Conservation (phyloP, 1,140 invertebrate genomes). For the Polyergus mexicanus region DNA sequence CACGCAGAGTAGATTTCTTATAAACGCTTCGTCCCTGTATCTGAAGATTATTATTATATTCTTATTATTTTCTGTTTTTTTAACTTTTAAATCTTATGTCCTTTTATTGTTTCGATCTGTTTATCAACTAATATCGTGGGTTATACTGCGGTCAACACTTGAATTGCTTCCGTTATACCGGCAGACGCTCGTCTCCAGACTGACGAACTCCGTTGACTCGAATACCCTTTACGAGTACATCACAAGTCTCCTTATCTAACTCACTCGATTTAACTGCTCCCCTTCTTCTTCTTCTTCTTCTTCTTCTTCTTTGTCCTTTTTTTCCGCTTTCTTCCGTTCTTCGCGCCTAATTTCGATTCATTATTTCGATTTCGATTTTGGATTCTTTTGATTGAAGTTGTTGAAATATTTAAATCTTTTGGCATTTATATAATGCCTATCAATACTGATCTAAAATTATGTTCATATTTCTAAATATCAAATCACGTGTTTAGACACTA, state of each 20-base stretch:
- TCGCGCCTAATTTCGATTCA: background rate
- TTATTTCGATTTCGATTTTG: background rate
- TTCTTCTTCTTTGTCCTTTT: slow-evolving; percentile 30
- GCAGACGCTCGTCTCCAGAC: slow-evolving; percentile 68
- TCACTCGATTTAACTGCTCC: slow-evolving; percentile 71
- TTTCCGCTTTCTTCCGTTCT: slow-evolving; percentile 39
- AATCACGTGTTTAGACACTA: background rate
- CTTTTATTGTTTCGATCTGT: background rate
- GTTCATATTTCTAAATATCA: background rate
- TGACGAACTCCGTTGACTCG: slow-evolving; percentile 67
- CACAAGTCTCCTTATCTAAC: slow-evolving; percentile 74
- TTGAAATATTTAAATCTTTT: background rate
- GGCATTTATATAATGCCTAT: background rate
- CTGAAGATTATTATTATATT: background rate
- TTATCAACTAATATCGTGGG: background rate
- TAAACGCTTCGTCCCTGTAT: background rate
- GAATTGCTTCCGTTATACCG: slow-evolving; percentile 21
- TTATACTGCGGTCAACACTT: background rate
- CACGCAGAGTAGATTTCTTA: background rate
- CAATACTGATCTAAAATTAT: background rate
- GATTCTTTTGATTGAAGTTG: no score
- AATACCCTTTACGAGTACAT: slow-evolving; percentile 65
- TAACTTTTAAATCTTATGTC: background rate
- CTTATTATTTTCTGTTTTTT: background rate
- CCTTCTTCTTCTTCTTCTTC: slow-evolving; percentile 59